Conservation (phyloP, 2,113 vertebrate species). For the Apeltes quadracus region DNA sequence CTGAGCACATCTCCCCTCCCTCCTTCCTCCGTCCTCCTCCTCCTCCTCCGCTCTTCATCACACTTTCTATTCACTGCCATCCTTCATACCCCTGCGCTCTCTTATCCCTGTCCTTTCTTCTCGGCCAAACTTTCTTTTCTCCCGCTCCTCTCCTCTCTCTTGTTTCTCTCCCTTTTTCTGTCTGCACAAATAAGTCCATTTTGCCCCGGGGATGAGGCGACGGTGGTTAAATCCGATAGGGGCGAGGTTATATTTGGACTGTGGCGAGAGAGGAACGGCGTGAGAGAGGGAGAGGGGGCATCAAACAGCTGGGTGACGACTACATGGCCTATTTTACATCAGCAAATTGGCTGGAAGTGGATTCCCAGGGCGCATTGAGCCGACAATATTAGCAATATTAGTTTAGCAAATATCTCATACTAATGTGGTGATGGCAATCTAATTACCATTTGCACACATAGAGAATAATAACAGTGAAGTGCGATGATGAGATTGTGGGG, state of each 20-base stretch:
- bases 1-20: constrained; percentile 42
- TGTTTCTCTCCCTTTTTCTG: constrained; percentile 31
- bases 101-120: constrained; percentile 38
- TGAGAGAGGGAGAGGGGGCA: constrained; percentile 32
- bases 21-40: not conserved
- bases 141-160: constrained; percentile 26
- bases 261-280: constrained; percentile 31
- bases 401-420: constrained; percentile 36
- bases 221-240: constrained; percentile 69
- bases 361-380: constrained; percentile 31
- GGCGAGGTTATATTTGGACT: constrained; percentile 77
- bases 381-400: constrained; percentile 59
- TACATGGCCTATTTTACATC: constrained; percentile 74
- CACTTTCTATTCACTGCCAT: constrained; percentile 44
- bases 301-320: constrained; percentile 65
- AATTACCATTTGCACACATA: constrained; percentile 23
- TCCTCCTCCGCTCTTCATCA: constrained; percentile 28
- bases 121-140: constrained; percentile 36
- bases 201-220: constrained; percentile 60
- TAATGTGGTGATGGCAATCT: constrained; percentile 28
- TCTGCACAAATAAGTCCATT: constrained; percentile 63
- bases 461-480: not conserved
- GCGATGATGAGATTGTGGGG: not conserved
- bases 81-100: constrained; percentile 18
- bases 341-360: constrained; percentile 56